Evolutionary conservation across 2,113 vertebrate genomes (phyloP).

Genomic region (Coryphaenoides rupestris): DNA sequence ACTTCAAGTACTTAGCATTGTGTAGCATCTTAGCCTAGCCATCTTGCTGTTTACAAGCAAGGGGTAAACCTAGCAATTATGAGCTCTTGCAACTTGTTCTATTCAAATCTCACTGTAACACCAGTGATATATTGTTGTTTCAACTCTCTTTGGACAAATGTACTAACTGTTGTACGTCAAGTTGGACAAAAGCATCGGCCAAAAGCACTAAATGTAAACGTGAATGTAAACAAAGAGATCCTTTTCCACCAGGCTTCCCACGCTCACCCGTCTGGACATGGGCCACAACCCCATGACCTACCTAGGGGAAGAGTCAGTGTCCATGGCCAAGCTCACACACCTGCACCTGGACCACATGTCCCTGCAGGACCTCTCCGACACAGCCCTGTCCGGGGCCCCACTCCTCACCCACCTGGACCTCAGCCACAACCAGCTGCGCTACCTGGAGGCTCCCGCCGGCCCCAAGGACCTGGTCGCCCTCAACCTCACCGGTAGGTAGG

Average conservation of each 20-base stretch:
- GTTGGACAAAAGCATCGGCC: no score
- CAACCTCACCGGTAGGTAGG: slow-evolving; percentile 67
- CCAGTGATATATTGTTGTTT: no score
- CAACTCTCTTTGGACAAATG: no score
- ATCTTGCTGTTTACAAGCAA: no score
- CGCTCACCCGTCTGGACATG: slow-evolving; percentile 77
- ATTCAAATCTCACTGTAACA: no score
- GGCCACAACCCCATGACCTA: slow-evolving; percentile 89
- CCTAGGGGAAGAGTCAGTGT: slow-evolving; percentile 78
- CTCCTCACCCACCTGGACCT: slow-evolving; percentile 79
- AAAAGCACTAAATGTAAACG: no score
- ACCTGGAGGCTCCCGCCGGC: slow-evolving; percentile 77
- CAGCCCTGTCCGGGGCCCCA: slow-evolving; percentile 77
- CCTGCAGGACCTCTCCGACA: slow-evolving; percentile 82
- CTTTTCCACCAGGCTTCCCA: slow-evolving; percentile 58
- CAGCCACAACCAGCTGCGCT: slow-evolving; percentile 81
- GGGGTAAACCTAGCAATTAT: no score
- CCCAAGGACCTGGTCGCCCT: slow-evolving; percentile 64
- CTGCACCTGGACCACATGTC: slow-evolving; percentile 82
- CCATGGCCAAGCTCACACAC: slow-evolving; percentile 81
- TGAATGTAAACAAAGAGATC: no score
- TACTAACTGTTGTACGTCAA: no score
- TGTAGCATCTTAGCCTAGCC: no score
- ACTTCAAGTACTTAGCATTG: no score
- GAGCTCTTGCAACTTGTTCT: no score